Evolutionary conservation across 2,113 vertebrate genomes (phyloP), one percentile per base, ranked within the genome.

Genomic region (Rostratula benghalensis): DNA sequence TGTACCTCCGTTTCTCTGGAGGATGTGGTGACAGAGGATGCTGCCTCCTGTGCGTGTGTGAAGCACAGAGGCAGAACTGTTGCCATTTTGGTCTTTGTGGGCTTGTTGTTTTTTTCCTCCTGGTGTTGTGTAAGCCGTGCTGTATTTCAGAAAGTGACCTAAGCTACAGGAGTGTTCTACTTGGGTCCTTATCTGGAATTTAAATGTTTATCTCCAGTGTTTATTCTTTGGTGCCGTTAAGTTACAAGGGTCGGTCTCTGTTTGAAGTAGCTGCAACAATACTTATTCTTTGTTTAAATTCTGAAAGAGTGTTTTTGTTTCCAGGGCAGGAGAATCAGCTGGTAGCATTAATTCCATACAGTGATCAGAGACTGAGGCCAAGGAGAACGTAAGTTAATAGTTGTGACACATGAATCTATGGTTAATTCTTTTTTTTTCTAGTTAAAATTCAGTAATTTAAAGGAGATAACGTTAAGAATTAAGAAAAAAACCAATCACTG

Each of bases 241-340:
- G 16, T 69, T 90, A 25, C 51, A 30, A 68, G 1, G 2, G 43
- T 10, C 7, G 18, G 4, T 43, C 7, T 73, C 90, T 85, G 33
- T 93, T 19, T 86, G 53, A 85, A 89, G 57, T 39, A 79, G 51
- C 33, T 87, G 15, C 51, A 78, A 45, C 35, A 69, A 27, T 30
- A 7, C 15, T 84, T 89, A 64, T 2, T 83, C 20, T 39, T 85
- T 95, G 46, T 73, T 87, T 95, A 63, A 83, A 71, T 95, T 96
- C 91, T 95, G 65, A 96, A 87, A 78, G 41, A 3, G 27, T 77
- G 22, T 91, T 94, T 89, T 95, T 95, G 84, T 93, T 96, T 98
- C 75, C 96, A 99, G 99, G 99, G 63, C 99, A 99, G 95, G 99
- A 99, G 98, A 99, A 99, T 91, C 99, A 99, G 92, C 98, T 99